Evolutionary conservation across 37 sponge, comb jelly and placozoan species (phyloP).

Genomic region (Ephydatia muelleri): DNA sequence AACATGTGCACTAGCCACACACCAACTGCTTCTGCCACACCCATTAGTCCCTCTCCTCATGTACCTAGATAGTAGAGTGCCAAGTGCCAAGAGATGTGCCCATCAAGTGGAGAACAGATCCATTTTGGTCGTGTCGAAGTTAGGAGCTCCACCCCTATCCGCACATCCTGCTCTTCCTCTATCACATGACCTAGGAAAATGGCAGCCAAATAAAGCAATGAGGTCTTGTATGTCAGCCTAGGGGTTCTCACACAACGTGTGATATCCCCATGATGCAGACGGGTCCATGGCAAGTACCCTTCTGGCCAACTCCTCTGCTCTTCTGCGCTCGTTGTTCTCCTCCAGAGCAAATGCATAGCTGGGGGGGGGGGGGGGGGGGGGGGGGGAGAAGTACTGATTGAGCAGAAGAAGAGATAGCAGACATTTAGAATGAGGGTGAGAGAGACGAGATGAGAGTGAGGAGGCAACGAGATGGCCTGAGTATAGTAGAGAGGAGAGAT

Average conservation of each 20-base stretch:
- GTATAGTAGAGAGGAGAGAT: neutral
- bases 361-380: neutral
- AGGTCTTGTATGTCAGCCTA: neutral
- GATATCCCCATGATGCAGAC: slow-evolving; percentile 26
- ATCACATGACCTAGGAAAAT: slow-evolving; percentile 53
- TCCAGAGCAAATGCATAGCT: slow-evolving; percentile 59
- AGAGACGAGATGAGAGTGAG: too few species aligned
- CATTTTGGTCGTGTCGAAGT: slow-evolving; percentile 51
- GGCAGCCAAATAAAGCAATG: neutral
- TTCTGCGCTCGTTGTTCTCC: slow-evolving; percentile 36
- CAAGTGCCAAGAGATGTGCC: slow-evolving; percentile 74
- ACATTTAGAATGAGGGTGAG: neutral
- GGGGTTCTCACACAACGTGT: slow-evolving; percentile 38
- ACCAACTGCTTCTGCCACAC: neutral
- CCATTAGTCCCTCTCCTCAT: neutral
- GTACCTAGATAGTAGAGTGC: slow-evolving; percentile 66
- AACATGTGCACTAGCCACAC: too few species aligned
- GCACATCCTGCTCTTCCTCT: slow-evolving; percentile 45
- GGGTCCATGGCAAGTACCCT: slow-evolving; percentile 23
- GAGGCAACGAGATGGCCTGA: too few species aligned
- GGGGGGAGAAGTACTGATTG: neutral
- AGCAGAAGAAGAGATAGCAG: neutral
- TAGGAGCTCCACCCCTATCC: slow-evolving; percentile 62
- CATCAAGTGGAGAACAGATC: slow-evolving; percentile 27
- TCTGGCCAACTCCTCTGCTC: slow-evolving; percentile 34